These are phyloP conservation scores for Phaenicophaeus curvirostris DNA, from an alignment of 2,797 vertebrate species.

Conservation along the genomic window DNA sequence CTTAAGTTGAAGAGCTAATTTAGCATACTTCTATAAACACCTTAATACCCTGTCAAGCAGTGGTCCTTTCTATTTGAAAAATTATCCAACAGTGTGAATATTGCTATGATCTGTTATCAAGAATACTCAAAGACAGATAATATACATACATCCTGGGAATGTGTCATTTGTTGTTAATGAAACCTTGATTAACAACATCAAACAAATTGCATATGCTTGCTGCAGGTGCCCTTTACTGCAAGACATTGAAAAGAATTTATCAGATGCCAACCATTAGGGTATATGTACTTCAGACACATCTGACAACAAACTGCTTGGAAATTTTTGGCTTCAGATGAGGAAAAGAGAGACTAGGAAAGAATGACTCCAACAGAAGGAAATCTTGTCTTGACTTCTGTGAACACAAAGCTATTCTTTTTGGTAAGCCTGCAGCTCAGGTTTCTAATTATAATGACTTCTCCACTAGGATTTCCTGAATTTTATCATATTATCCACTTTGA, in stretches of 20 bases:
- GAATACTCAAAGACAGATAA: not conserved
- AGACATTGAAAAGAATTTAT: not conserved
- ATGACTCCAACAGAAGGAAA: not conserved
- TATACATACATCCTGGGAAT: not conserved
- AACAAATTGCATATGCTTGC: not conserved
- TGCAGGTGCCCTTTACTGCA: not conserved
- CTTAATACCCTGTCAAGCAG: not conserved
- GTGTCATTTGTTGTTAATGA: not conserved
- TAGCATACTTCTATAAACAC: not conserved
- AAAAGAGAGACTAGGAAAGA: not conserved
- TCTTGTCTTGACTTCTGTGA: not conserved
- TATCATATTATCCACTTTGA: not conserved
- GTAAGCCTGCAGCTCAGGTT: not conserved
- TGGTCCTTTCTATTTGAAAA: not conserved
- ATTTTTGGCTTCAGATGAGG: not conserved
- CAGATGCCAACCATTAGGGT: not conserved
- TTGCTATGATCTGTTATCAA: not conserved
- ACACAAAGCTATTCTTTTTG: not conserved
- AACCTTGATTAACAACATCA: not conserved
- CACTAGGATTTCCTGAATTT: constrained; percentile 5
- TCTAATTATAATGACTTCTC: not conserved
- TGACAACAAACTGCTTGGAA: not conserved
- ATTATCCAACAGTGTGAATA: not conserved
- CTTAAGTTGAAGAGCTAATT: not conserved
- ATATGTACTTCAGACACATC: not conserved